Evolutionary conservation across 2,888 invertebrate genomes (phyloP).

Genomic region (Carterocephalus palaemon): DNA sequence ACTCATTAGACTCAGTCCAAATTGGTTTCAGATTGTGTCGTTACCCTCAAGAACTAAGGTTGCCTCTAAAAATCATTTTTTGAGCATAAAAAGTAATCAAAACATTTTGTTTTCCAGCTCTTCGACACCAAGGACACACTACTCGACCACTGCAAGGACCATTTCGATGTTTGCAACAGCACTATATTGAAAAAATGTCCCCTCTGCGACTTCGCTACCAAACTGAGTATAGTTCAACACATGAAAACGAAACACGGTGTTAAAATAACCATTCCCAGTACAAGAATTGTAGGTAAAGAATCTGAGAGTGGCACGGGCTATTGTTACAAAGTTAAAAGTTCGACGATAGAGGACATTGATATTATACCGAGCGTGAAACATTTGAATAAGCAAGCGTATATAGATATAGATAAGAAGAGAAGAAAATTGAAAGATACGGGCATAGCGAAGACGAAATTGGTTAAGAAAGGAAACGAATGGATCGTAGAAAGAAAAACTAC

Average conservation of each 20-base stretch:
- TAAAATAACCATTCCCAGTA: conserved; percentile 33
- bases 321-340: conserved; percentile 41
- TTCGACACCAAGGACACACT: conserved; percentile 52
- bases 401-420: conserved; percentile 48
- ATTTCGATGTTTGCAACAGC: conserved; percentile 56
- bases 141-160: conserved; percentile 51
- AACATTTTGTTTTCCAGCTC: conserved; percentile 41
- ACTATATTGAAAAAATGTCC: conserved; percentile 59
- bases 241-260: conserved; percentile 43
- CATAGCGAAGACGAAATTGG: conserved; percentile 49
- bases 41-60: too few relatives aligned
- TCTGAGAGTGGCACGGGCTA: conserved; percentile 40
- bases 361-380: conserved; percentile 59
- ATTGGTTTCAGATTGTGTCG: too few relatives aligned
- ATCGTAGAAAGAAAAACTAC: conserved; percentile 46
- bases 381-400: conserved; percentile 49
- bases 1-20: too few relatives aligned
- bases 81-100: too few relatives aligned
- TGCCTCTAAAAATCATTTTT: too few relatives aligned
- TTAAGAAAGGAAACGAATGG: conserved; percentile 56
- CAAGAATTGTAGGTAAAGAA: conserved; percentile 24
- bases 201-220: conserved; percentile 49
- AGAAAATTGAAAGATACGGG: conserved; percentile 39
- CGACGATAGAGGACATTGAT: conserved; percentile 42
- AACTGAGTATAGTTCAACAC: conserved; percentile 41